Percentiles rank a stretch among this genome's conserved stretches.
These are phyloP conservation scores for Neoascia interrupta DNA, from an alignment of 2,888 invertebrate genomes.

Conservation along the genomic window DNA sequence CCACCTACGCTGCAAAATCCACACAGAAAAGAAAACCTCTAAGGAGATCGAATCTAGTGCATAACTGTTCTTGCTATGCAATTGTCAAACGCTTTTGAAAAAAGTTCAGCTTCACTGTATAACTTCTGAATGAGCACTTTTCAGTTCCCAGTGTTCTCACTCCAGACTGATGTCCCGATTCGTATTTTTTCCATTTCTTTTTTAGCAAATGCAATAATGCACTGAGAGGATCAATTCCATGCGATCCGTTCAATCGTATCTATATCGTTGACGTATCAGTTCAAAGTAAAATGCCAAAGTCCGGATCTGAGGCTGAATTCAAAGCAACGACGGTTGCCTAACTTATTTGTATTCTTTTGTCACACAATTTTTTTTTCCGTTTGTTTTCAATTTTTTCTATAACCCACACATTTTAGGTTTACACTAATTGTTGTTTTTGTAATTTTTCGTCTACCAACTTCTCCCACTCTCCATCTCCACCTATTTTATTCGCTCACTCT, in stretches of 20 bases:
- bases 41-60: no score
- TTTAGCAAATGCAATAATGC: slow-evolving; percentile 25
- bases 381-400: slow-evolving; percentile 43
- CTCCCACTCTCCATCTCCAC: not conserved
- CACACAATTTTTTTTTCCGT: slow-evolving; percentile 39
- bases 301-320: slow-evolving; percentile 24
- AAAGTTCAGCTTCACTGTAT: slow-evolving; percentile 11
- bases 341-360: slow-evolving; percentile 20
- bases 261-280: not conserved
- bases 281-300: slow-evolving; percentile 16
- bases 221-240: slow-evolving; percentile 14
- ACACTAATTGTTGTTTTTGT: slow-evolving; percentile 6
- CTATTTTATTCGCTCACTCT: slow-evolving; percentile 3
- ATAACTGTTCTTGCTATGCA: no score
- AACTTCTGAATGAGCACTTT: not conserved
- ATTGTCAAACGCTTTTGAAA: not conserved
- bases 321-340: slow-evolving; percentile 43
- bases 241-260: no score
- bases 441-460: slow-evolving; percentile 4
- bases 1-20: no score
- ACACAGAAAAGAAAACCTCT: no score
- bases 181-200: slow-evolving; percentile 20
- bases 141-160: slow-evolving; percentile 2
- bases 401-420: slow-evolving; percentile 18
- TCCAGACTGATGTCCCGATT: slow-evolving; percentile 24